Evolutionary conservation across 2,113 vertebrate species (phyloP), one percentile per base, ranked within the genome.

Genomic region (Otus sunia): DNA sequence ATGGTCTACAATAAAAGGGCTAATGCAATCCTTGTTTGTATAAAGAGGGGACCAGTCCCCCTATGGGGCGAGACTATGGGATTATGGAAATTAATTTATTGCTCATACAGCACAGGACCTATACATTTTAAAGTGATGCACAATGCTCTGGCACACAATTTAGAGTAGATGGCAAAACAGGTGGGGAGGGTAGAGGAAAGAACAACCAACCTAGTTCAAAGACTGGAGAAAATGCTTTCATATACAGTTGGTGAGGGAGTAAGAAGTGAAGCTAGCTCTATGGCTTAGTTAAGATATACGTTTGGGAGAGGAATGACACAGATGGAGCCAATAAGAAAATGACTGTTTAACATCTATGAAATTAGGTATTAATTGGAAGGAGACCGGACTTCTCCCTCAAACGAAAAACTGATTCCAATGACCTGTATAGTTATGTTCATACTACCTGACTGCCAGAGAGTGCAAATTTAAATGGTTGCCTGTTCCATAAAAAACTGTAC

Each of bases 321-420:
- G 60, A 89, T 66, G 19, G 34, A 93, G 22, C 34, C 36, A 49
- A 49, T 45, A 69, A 78, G 82, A 78, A 87, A 90, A 83, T 93
- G 25, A 64, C 29, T 64, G 18, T 21, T 96, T 88, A 92, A 83
- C 26, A 80, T 39, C 45, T 92, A 45, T 69, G 9, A 80, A 90
- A 93, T 88, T 62, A 90, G 53, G 14, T 82, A 75, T 85, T 94
- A 93, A 93, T 72, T 78, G 47, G 37, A 95, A 76, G 49, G 86
- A 73, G 75, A 86, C 49, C 3, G 15, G 49, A 66, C 39, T 49
- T 79, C 45, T 92, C 27, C 49, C 45, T 79, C 78, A 88, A 71
- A 94, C 52, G 34, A 78, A 82, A 77, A 69, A 37, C n/a, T 67
- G 37, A 41, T 90, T 89, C 27, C 23, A 69, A 22, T 69, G 55